Evolutionary conservation across 64 coral and sea anemone species (phyloP).

Genomic region (Porites australiensis): DNA sequence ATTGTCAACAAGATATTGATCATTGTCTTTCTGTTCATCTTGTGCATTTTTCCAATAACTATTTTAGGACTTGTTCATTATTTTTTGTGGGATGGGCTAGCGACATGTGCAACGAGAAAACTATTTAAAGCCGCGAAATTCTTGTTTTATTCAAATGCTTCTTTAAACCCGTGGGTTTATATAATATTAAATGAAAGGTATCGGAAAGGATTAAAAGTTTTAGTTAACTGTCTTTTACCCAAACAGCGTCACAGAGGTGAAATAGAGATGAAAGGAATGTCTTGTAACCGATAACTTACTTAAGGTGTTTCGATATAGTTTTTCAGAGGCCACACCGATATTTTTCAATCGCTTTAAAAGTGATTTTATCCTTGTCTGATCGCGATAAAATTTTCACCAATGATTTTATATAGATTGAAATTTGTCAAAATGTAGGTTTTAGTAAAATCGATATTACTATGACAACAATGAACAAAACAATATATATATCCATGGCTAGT

Average conservation of each 20-base stretch:
- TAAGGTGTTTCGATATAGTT: too few species aligned
- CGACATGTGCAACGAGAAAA: neutral
- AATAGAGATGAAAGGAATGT: neutral
- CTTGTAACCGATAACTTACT: too few species aligned
- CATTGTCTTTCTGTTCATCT: neutral
- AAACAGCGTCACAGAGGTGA: neutral
- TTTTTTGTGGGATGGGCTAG: neutral
- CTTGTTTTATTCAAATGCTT: constrained; percentile 37
- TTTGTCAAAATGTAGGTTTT: too few species aligned
- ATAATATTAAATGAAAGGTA: constrained; percentile 64
- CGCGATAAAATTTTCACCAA: too few species aligned
- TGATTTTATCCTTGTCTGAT: too few species aligned
- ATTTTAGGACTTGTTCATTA: neutral
- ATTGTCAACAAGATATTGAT: constrained; percentile 27
- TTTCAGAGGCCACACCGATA: too few species aligned
- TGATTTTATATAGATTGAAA: too few species aligned
- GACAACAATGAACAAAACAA: too few species aligned
- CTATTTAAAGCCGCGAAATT: neutral
- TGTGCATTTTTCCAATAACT: constrained; percentile 32
- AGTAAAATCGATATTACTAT: too few species aligned
- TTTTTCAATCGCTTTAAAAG: too few species aligned
- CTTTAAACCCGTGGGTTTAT: constrained; percentile 58
- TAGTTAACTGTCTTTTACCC: neutral
- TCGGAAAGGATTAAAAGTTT: constrained; percentile 25
- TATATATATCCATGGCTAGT: too few species aligned